Percentiles rank a stretch among this genome's conserved stretches.
Conservation (phyloP, 2,888 invertebrate genomes). For the Thecocarcelia acutangulata region DNA sequence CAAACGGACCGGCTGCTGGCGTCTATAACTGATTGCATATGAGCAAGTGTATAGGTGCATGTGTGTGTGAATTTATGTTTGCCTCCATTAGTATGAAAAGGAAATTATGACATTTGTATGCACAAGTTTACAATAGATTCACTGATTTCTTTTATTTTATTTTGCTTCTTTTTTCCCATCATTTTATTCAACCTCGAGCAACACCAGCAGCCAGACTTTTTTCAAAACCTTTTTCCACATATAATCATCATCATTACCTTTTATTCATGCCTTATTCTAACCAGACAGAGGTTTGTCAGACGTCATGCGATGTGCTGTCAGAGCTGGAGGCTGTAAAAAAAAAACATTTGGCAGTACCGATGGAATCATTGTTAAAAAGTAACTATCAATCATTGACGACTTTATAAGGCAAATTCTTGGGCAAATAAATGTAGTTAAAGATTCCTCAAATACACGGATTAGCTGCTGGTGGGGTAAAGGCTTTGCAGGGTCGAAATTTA, state of each 20-base stretch:
- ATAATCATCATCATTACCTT: constrained; percentile 62
- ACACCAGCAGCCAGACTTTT: constrained; percentile 28
- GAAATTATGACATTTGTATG: constrained; percentile 68
- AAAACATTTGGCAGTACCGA: constrained; percentile 17
- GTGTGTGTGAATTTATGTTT: constrained; percentile 7
- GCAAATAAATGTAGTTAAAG: constrained; percentile 61
- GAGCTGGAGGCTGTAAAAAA: constrained; percentile 13
- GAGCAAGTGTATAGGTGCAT: too few species aligned
- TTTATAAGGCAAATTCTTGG: constrained; percentile 62
- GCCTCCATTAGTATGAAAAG: constrained; percentile 49
- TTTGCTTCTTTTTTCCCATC: background rate
- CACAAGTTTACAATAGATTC: constrained; percentile 63
- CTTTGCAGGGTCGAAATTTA: background rate
- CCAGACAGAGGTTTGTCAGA: constrained; percentile 37
- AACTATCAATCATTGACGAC: constrained; percentile 68
- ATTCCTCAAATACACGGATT: constrained; percentile 13
- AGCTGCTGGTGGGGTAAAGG: too few species aligned
- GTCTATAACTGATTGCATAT: background rate
- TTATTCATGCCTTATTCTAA: constrained; percentile 17
- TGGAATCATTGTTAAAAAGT: constrained; percentile 40
- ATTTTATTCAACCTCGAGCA: constrained; percentile 14
- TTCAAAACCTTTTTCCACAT: constrained; percentile 3
- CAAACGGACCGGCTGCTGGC: constrained; percentile 15
- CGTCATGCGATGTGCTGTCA: constrained; percentile 22
- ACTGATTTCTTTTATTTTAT: constrained; percentile 54